Conservation (phyloP, 2,888 invertebrate species). For the Hydrotaea diabolus region DNA sequence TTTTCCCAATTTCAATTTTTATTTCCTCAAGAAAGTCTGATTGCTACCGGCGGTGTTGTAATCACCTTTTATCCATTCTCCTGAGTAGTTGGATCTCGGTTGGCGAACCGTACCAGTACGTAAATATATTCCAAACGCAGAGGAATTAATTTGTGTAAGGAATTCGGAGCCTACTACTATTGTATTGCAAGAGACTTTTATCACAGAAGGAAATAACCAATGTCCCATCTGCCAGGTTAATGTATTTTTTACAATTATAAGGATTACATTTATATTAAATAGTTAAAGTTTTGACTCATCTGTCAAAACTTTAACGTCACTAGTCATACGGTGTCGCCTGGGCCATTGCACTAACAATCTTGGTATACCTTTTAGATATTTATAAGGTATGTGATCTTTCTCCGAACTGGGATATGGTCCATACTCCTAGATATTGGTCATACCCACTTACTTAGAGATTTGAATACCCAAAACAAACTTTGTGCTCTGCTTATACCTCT, state of each 20-base stretch:
- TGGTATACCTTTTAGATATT: neutral
- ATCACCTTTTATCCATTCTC: too few species aligned
- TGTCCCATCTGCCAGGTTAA: constrained; percentile 2
- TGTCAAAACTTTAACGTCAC: neutral
- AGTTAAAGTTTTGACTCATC: neutral
- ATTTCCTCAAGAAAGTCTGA: too few species aligned
- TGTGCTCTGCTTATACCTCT: neutral
- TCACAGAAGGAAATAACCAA: neutral
- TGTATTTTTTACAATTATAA: neutral
- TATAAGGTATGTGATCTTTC: neutral
- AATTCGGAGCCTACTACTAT: neutral
- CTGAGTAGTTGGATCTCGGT: too few species aligned
- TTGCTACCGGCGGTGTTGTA: too few species aligned
- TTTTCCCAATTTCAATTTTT: too few species aligned
- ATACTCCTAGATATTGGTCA: neutral
- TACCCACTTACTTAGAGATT: neutral
- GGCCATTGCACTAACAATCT: neutral
- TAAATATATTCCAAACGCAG: too few species aligned
- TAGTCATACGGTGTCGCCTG: neutral
- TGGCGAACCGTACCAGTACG: too few species aligned
- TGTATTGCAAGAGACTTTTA: neutral
- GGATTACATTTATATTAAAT: constrained; percentile 8
- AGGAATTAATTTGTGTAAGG: too few species aligned
- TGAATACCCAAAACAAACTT: neutral
- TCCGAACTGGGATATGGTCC: neutral